Base-by-base conservation (phyloP, 2,797 vertebrate species). In the Phyllotis vaccarum region DNA sequence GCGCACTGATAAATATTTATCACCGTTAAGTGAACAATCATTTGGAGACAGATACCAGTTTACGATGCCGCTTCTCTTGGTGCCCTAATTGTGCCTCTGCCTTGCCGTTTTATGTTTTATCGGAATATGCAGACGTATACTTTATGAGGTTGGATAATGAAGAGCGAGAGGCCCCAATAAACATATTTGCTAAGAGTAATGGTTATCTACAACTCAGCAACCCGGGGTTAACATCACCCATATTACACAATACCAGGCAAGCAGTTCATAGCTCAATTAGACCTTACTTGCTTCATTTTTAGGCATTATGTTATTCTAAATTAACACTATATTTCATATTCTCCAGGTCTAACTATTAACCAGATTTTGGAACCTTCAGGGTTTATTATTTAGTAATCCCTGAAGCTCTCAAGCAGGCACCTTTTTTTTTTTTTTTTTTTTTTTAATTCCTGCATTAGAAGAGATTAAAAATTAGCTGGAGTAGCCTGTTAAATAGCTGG, bases 371-470 rank as follows among this genome's bases (percentile, higher is more conserved):
- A 96, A 93, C 93, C 96, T 96, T 97, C 95, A 90, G 96, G 87
- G 94, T 87, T 96, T 98, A 95, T 97, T 96, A 96, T 97, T 97
- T 95, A 97, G 96, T 95, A 96, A 96, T 98, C 96, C 97, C 97
- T 29, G 88, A 96, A 97, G 96, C 92, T 96, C 93, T 89, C 85
- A 92, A 92, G 94, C 58, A 94, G 96, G 93, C 94, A 76, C 94
- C 96, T 98, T 96, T 79, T 56, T 80, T 80, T 86, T 68, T 9
- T n/a, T n/a, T n/a, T 95, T 96, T 98, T 96, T 79, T 56, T 80
- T 80, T 86, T 68, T 9, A 12, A 96, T 94, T 83, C 68, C 17
- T 82, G 70, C 70, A 90, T 95, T 96, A 96, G 68, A 95, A 96
- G 81, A 93, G 88, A 97, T 97, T 97, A 98, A 96, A 95, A 95